These are phyloP conservation scores for Seison nebaliae DNA, from an alignment of 1,140 invertebrate species.

Conservation along the genomic window DNA sequence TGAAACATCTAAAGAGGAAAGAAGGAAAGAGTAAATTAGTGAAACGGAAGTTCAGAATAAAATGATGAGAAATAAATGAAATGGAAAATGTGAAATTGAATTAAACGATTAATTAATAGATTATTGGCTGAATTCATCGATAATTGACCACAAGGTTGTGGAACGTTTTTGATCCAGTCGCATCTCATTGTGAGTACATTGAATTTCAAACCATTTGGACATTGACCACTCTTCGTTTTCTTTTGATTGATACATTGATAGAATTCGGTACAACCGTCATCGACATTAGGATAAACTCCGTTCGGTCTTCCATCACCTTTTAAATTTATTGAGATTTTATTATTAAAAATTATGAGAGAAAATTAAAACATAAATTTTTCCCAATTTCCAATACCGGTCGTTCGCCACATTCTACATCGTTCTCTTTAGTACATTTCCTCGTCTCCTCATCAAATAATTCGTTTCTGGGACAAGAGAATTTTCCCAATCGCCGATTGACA, in stretches of 20 bases:
- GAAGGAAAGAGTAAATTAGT: too few relatives aligned
- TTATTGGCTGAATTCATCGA: too few relatives aligned
- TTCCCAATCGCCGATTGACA: conserved; percentile 4
- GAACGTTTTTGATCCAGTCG: conserved; percentile 5
- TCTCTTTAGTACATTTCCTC: conserved; percentile 4
- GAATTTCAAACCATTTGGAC: conserved; percentile 10
- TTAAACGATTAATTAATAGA: too few relatives aligned
- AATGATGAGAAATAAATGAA: too few relatives aligned
- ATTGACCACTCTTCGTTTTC: conserved; percentile 12
- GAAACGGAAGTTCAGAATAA: too few relatives aligned
- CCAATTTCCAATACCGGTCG: conserved; percentile 8
- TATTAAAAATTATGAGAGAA: too few relatives aligned
- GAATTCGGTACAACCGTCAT: conserved; percentile 6
- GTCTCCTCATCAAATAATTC: conserved; percentile 9
- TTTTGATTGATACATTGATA: conserved; percentile 3
- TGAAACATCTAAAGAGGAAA: too few relatives aligned
- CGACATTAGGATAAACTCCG: conserved; percentile 7
- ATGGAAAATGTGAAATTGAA: too few relatives aligned
- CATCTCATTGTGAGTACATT: conserved; percentile 8
- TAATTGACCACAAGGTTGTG: conserved; percentile 10
- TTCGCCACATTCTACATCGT: conserved; percentile 7
- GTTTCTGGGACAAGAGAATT: conserved; percentile 6
- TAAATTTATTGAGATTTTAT: too few relatives aligned
- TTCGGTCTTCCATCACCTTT: neutral
- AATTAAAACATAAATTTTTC: conserved; percentile 3